These are phyloP conservation scores for Macrosteles quadrilineatus DNA, from an alignment of 1,140 invertebrate genomes.

Conservation along the genomic window DNA sequence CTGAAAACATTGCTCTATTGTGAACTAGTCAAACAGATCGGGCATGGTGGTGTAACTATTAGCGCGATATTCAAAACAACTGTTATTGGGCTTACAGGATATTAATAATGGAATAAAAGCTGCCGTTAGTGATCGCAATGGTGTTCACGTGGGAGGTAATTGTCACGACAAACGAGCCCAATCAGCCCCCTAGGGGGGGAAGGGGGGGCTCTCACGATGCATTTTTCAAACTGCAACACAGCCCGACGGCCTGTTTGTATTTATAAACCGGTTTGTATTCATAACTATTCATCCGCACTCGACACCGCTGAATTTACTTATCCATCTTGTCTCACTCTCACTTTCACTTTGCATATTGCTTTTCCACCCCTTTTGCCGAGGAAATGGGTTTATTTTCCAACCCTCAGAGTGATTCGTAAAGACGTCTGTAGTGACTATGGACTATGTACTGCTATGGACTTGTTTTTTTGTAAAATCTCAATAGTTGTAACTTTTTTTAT, in stretches of 20 bases:
- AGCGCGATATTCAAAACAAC: slow-evolving; percentile 11
- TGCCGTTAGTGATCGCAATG: background rate
- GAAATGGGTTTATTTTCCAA: no score
- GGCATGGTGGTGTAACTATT: background rate
- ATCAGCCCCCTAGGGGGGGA: background rate
- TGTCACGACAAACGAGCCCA: slow-evolving; percentile 7
- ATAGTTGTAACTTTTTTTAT: no score
- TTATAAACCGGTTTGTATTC: slow-evolving; percentile 16
- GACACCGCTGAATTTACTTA: slow-evolving; percentile 9
- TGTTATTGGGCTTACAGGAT: slow-evolving; percentile 9
- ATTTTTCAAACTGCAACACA: slow-evolving; percentile 1
- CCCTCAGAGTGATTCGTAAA: no score
- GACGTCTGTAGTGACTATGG: no score
- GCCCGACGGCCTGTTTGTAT: background rate
- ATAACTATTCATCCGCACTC: slow-evolving; percentile 9
- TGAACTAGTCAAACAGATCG: background rate
- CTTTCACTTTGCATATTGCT: slow-evolving; percentile 14
- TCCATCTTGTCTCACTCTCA: slow-evolving; percentile 13
- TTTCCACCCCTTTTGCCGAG: background rate
- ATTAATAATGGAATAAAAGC: slow-evolving; percentile 17
- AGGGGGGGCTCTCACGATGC: background rate
- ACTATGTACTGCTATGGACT: no score
- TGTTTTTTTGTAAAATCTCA: no score
- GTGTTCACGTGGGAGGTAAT: background rate
- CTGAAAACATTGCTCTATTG: no score